These are phyloP conservation scores for Drosophila robusta DNA, from an alignment of 2,888 invertebrate genomes.

Conservation along the genomic window DNA sequence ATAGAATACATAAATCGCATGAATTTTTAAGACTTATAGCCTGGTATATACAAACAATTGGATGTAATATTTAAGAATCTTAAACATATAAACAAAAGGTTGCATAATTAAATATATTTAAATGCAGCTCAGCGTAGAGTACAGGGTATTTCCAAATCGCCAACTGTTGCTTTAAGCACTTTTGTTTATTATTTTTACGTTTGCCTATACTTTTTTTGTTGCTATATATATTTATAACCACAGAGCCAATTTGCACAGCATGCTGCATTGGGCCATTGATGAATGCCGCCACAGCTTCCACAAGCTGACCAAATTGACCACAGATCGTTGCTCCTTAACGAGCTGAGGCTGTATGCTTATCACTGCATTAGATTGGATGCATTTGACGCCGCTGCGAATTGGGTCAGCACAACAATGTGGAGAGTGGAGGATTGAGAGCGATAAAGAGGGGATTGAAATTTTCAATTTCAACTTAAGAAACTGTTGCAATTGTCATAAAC, in stretches of 20 bases:
- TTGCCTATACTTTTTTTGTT: not conserved
- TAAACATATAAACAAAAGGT: too few relatives aligned
- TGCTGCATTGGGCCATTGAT: conserved; percentile 52
- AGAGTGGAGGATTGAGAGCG: not conserved
- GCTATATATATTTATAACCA: conserved; percentile 29
- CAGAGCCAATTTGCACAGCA: conserved; percentile 75
- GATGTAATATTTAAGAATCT: too few relatives aligned
- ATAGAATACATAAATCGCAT: too few relatives aligned
- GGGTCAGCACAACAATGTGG: conserved; percentile 41
- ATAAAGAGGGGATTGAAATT: not conserved
- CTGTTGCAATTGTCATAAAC: conserved; percentile 48
- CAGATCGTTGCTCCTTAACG: conserved; percentile 47
- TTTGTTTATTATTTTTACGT: conserved; percentile 1
- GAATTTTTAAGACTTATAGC: too few relatives aligned
- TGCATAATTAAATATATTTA: too few relatives aligned
- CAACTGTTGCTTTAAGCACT: not conserved
- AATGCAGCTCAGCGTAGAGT: too few relatives aligned
- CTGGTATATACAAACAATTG: too few relatives aligned
- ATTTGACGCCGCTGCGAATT: conserved; percentile 41
- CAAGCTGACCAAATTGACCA: conserved; percentile 18
- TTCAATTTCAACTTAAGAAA: conserved; percentile 3
- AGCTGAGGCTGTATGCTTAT: conserved; percentile 50
- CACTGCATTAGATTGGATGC: conserved; percentile 53
- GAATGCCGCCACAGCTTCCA: conserved; percentile 48
- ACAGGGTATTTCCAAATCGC: not conserved